Evolutionary conservation across 2,113 vertebrate genomes (phyloP).

Genomic region (Crotalus horridus): DNA sequence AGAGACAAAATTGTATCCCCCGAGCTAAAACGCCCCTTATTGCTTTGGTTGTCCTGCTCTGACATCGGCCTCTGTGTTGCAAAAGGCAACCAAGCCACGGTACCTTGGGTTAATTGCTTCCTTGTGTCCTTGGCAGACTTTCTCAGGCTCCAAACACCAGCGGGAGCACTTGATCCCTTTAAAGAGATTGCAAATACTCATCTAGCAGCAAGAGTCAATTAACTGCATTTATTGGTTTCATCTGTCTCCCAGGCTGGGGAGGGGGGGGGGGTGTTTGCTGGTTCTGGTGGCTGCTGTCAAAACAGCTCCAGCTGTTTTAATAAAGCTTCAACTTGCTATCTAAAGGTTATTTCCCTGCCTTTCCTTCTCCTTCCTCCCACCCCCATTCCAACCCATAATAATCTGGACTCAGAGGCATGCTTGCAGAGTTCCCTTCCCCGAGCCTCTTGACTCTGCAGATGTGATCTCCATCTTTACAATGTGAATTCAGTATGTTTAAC

Average conservation of each 20-base stretch:
- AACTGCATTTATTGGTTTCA: constrained; percentile 32
- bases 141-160: neutral
- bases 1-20: neutral
- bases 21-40: neutral
- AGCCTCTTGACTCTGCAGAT: neutral
- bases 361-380: neutral
- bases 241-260: constrained; percentile 15
- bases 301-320: constrained; percentile 56
- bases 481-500: neutral
- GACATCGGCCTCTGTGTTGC: neutral
- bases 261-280: neutral
- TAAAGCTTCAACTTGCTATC: constrained; percentile 44
- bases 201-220: constrained; percentile 44
- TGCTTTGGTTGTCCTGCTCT: neutral
- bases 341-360: constrained; percentile 46
- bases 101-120: neutral
- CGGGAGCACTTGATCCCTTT: constrained; percentile 39
- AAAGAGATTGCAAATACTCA: neutral
- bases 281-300: neutral
- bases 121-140: neutral
- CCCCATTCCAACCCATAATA: constrained; percentile 11
- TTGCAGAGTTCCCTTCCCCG: constrained; percentile 27
- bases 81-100: neutral
- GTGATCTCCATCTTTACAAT: neutral
- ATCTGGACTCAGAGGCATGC: constrained; percentile 36